A percentile compares a stretch with the other conserved stretches of the same genome.
These are phyloP conservation scores for Neoaliturus tenellus DNA, from an alignment of 2,888 invertebrate species.

Conservation along the genomic window DNA sequence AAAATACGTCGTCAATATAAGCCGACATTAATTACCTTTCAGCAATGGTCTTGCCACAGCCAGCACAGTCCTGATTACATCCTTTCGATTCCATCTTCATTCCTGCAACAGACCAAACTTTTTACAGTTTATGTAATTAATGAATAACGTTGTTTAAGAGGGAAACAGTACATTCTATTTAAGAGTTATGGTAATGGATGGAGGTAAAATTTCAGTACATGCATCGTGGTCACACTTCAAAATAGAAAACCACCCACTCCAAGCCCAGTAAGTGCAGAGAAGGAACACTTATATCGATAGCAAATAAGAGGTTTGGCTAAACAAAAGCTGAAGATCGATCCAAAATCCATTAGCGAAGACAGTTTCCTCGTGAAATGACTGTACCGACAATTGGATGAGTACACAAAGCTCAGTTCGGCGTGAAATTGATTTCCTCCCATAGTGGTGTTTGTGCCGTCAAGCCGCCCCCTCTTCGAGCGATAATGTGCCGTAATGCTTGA, in stretches of 20 bases:
- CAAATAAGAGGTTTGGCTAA: slow-evolving; percentile 38
- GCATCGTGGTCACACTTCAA: background rate
- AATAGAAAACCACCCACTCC: background rate
- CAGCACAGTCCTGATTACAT: slow-evolving; percentile 88
- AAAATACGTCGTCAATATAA: no score
- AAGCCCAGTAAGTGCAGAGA: background rate
- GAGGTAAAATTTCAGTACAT: no score
- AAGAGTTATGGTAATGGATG: no score
- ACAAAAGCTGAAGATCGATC: slow-evolving; percentile 52
- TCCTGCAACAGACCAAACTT: slow-evolving; percentile 60
- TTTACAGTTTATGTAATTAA: no score
- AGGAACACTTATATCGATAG: slow-evolving; percentile 19
- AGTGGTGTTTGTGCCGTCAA: slow-evolving; percentile 54
- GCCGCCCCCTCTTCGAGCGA: slow-evolving; percentile 41
- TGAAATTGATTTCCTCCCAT: slow-evolving; percentile 64
- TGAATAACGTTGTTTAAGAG: no score
- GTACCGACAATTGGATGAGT: slow-evolving; percentile 63
- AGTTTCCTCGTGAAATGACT: slow-evolving; percentile 57
- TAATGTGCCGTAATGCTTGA: slow-evolving; percentile 55
- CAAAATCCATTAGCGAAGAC: slow-evolving; percentile 54
- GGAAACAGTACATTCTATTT: no score
- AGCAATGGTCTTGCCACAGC: slow-evolving; percentile 95
- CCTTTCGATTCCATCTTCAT: slow-evolving; percentile 65
- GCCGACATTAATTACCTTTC: no score
- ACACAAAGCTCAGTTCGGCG: slow-evolving; percentile 65